Evolutionary conservation across 2,888 invertebrate genomes (phyloP), one percentile per base, ranked within the genome.

Genomic region (Drosophila borealis): DNA sequence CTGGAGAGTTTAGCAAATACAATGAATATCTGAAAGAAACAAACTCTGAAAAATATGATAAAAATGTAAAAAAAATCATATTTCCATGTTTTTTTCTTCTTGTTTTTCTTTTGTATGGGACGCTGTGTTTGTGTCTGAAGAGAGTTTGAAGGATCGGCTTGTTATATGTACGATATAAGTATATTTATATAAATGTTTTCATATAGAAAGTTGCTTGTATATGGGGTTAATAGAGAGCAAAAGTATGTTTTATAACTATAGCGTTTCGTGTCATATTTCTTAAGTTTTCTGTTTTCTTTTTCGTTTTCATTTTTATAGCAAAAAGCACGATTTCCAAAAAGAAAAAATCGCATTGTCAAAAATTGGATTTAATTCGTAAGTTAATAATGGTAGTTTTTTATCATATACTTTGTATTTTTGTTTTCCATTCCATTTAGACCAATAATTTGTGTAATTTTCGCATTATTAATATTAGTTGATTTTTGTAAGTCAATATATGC

Each of bases 311-410:
- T 72, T 73, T 56, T 54, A 54, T 88, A 78, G 84, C 85, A 87
- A 87, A 89, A 89, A 88, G 88, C 87, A 87, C 88, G 88, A 75
- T 88, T 89, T 87, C 76, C 85, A 88, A 87, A 87, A 89, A 80
- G 85, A 85, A 88, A 87, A 87, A 87, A 89, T 79, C 89, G 85
- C 76, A 80, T 81, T 80, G 73, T 87, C 81, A 87, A 87, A 87
- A 87, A 81, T 78, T 84, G 77, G 67, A 82, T 86, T 79, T 73
- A 74, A 76, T 74, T 85, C 73, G 85, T 81, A 84, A 81, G 80
- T 84, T 79, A 81, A 74, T 86, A 78, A 83, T 81, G 55, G 70
- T 78, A 74, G 64, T 74, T 84, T 42, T 60, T 66, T 67, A 66
- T 71, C 46, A 62, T 69, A 64, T 33, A 64, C 34, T 49, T 62